phyloP scores from a whole-genome alignment of 2,888 invertebrate species.

The Apamea crenata region DNA sequence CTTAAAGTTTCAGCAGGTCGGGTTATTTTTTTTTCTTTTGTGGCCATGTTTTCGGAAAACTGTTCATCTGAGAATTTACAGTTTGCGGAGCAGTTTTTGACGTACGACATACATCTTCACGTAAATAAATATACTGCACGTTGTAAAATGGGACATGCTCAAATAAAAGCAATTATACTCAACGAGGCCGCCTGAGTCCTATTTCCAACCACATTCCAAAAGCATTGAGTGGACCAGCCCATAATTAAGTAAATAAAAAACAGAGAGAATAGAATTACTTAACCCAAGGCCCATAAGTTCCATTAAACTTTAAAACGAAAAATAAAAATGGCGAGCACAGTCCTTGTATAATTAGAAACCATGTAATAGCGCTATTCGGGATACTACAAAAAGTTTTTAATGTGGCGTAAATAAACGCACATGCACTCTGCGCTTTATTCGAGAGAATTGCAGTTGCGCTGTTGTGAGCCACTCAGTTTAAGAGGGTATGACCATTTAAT shows the following conservation, averaged over 20 bases:
- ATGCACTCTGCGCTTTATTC: constrained; percentile 65
- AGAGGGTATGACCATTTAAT: constrained; percentile 70
- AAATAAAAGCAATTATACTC: not conserved
- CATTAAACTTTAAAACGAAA: constrained; percentile 44
- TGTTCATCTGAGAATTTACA: not conserved
- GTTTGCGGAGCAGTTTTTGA: no score
- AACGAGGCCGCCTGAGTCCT: not conserved
- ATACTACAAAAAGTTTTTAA: constrained; percentile 59
- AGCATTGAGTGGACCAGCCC: not conserved
- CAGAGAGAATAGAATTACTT: not conserved
- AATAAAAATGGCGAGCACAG: constrained; percentile 39
- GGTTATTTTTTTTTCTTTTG: not conserved
- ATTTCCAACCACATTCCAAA: not conserved
- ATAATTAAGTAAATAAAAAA: constrained; percentile 16
- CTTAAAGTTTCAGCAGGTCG: not conserved
- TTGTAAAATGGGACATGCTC: no score
- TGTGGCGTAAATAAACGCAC: constrained; percentile 62
- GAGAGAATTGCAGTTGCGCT: constrained; percentile 68
- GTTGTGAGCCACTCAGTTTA: constrained; percentile 70
- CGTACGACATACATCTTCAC: not conserved
- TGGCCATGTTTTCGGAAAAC: not conserved
- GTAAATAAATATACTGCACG: not conserved
- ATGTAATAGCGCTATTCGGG: constrained; percentile 57
- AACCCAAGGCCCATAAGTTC: constrained; percentile 36
- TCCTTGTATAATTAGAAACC: constrained; percentile 58